phyloP scores from a whole-genome alignment of 2,797 vertebrate genomes.

The Brachymystax lenok region DNA sequence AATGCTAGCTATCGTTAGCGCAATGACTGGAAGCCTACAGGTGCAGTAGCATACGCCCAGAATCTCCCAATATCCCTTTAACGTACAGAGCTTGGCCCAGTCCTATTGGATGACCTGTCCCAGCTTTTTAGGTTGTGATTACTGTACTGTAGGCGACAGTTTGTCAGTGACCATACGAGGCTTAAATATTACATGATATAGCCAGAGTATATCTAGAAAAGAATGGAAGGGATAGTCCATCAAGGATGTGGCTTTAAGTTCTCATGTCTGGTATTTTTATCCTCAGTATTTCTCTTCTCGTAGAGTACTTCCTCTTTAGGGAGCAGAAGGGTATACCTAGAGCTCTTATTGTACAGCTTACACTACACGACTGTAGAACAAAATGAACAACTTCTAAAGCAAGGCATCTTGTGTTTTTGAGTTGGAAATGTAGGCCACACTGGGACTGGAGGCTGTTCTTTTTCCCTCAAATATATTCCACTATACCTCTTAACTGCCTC shows the following conservation, averaged over 20 bases:
- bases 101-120: too few species aligned
- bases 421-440: too few species aligned
- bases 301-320: background rate
- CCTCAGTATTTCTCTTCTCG: background rate
- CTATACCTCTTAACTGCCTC: too few species aligned
- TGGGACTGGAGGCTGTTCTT: too few species aligned
- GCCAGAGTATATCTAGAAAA: background rate
- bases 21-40: too few species aligned
- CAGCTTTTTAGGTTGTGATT: background rate
- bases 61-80: too few species aligned
- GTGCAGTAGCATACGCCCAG: too few species aligned
- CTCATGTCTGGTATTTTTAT: background rate
- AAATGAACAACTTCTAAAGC: background rate
- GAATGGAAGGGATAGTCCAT: background rate
- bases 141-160: background rate
- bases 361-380: background rate
- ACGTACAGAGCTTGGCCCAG: too few species aligned
- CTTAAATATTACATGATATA: background rate
- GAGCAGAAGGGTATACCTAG: background rate
- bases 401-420: background rate
- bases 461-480: too few species aligned
- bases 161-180: background rate
- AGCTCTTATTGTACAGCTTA: background rate
- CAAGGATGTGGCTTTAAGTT: background rate
- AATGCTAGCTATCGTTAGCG: too few species aligned